These are phyloP conservation scores for Rutilus rutilus DNA, from an alignment of 2,113 vertebrate genomes.

Conservation along the genomic window DNA sequence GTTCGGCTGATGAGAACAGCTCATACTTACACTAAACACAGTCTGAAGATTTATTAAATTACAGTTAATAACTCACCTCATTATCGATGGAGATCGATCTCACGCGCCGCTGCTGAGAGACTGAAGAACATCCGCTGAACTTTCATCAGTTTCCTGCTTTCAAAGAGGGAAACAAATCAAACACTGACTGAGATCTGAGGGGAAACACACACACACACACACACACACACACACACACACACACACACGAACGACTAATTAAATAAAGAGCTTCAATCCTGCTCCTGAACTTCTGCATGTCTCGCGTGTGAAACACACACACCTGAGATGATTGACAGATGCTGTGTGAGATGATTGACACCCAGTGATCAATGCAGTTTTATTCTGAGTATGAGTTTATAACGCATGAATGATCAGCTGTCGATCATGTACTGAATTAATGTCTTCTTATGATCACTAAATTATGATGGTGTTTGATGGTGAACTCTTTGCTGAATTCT, in stretches of 20 bases:
- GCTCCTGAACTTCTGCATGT: neutral
- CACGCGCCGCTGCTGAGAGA: neutral
- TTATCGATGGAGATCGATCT: neutral
- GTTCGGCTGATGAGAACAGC: neutral
- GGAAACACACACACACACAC: neutral
- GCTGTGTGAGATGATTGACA: too few relatives aligned
- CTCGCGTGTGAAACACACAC: neutral
- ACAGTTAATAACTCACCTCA: neutral
- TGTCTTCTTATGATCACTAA: neutral
- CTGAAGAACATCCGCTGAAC: slow-evolving; percentile 44
- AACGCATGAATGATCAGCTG: too few relatives aligned
- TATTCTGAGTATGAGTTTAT: too few relatives aligned
- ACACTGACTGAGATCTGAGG: neutral
- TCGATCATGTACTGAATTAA: too few relatives aligned
- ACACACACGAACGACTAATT: neutral
- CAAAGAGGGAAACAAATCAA: neutral
- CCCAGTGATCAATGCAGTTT: too few relatives aligned
- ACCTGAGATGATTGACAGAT: too few relatives aligned
- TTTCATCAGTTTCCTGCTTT: slow-evolving; percentile 54
- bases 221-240: too few relatives aligned
- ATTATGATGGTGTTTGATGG: neutral
- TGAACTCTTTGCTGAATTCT: neutral
- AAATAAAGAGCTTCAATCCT: neutral
- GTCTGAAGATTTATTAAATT: neutral
- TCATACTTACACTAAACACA: neutral